Percentiles rank a stretch among this genome's conserved stretches.
phyloP scores from a whole-genome alignment of 2,113 vertebrate genomes.

The Eurypyga helias region DNA sequence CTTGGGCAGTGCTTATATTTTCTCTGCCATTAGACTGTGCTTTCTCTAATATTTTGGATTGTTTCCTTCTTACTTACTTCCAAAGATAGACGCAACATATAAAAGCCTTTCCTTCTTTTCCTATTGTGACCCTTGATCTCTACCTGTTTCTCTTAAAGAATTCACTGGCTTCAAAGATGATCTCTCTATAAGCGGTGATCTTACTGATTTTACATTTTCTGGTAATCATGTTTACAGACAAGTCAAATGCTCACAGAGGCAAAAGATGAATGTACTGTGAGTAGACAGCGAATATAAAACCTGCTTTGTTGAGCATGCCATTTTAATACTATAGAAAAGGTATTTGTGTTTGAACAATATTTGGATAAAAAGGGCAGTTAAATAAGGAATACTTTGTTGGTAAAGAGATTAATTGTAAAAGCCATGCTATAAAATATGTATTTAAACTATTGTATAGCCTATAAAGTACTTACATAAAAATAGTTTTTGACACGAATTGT shows the following conservation, averaged over 20 bases:
- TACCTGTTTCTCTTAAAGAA: neutral
- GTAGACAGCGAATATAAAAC: neutral
- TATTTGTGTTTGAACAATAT: neutral
- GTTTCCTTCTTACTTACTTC: neutral
- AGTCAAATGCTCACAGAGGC: neutral
- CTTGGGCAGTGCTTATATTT: neutral
- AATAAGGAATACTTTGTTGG: neutral
- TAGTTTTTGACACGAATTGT: neutral
- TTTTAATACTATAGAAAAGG: neutral
- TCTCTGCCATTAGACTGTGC: neutral
- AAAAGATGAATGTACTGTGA: neutral
- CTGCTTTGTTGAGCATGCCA: neutral
- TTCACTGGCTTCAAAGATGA: neutral
- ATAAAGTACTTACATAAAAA: neutral
- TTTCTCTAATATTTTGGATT: neutral
- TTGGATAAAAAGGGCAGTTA: neutral
- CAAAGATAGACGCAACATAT: neutral
- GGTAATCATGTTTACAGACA: fast-evolving
- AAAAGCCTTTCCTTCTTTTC: neutral
- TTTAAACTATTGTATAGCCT: neutral
- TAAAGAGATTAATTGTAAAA: neutral
- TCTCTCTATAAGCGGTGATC: neutral
- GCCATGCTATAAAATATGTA: neutral
- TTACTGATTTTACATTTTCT: neutral
- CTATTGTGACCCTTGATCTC: neutral